A percentile compares a stretch with the other conserved stretches of the same genome.
phyloP scores from a whole-genome alignment of 23 tunicate species.

The Diplosoma virens region DNA sequence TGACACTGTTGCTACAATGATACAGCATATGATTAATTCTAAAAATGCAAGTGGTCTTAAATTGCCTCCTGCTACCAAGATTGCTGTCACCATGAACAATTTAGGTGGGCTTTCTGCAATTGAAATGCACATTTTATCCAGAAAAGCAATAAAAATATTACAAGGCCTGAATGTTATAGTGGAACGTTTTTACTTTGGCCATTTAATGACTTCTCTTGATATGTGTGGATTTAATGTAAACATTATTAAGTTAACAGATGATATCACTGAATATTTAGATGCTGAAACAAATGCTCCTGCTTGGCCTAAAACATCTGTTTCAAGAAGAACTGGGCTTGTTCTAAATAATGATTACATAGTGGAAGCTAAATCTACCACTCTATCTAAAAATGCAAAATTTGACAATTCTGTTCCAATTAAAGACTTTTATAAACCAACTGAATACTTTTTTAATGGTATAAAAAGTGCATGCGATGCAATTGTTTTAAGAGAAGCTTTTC shows the following conservation, averaged over 20 bases:
- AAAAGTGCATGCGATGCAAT: slow-evolving; percentile 53
- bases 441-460: slow-evolving; percentile 12
- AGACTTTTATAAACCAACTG: not conserved
- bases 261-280: slow-evolving; percentile 34
- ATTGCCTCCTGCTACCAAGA: slow-evolving; percentile 20
- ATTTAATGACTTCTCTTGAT: slow-evolving; percentile 95
- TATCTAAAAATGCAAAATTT: not conserved
- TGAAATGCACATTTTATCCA: slow-evolving; percentile 72
- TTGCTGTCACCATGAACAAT: slow-evolving; percentile 78
- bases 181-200: slow-evolving; percentile 63
- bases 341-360: not conserved
- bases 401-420: not conserved
- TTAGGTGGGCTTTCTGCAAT: slow-evolving; percentile 90
- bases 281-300: slow-evolving; percentile 64
- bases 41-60: slow-evolving; percentile 29
- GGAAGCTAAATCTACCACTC: not conserved
- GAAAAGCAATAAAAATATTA: slow-evolving; percentile 52
- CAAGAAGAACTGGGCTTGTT: slow-evolving; percentile 22
- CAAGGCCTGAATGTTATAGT: slow-evolving; percentile 41
- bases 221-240: slow-evolving; percentile 94
- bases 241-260: slow-evolving; percentile 59
- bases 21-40: slow-evolving; percentile 68
- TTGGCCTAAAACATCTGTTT: slow-evolving; percentile 65
- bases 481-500: slow-evolving; percentile 42
- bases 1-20: slow-evolving; percentile 59